Evolutionary conservation across 2,797 vertebrate genomes (phyloP).

Genomic region (Acipenser transmontanus): DNA sequence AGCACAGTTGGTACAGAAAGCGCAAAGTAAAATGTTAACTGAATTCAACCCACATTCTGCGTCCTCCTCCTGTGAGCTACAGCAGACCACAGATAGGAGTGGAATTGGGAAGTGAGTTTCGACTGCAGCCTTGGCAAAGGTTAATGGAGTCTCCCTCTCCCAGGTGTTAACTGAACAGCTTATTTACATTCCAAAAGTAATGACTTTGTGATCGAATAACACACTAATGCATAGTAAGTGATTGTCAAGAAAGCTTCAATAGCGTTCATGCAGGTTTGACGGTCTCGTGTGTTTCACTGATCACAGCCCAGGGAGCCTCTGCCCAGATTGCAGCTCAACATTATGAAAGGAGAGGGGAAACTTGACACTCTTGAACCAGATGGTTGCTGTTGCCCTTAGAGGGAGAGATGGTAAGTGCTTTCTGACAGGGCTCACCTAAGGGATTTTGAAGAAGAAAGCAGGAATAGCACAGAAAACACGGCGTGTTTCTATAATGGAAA

Average conservation of each 20-base stretch:
- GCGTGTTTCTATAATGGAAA: conserved; percentile 8
- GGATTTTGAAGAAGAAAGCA: conserved; percentile 9
- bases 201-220: conserved; percentile 1
- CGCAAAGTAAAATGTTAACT: too few relatives aligned
- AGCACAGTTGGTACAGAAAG: too few relatives aligned
- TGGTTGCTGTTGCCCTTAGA: conserved; percentile 16
- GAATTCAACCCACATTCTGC: too few relatives aligned
- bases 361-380: conserved; percentile 21
- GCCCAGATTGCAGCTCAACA: neutral
- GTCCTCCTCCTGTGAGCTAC: neutral
- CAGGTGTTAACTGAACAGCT: neutral
- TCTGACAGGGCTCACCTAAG: conserved; percentile 20
- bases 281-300: neutral
- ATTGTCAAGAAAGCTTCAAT: neutral
- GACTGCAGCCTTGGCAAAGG: neutral
- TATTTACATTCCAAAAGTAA: conserved; percentile 10
- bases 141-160: conserved; percentile 7
- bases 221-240: neutral
- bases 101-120: too few relatives aligned
- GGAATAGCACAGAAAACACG: conserved; percentile 6
- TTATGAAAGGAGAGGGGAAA: conserved; percentile 13
- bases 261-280: neutral
- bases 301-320: conserved; percentile 4
- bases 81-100: conserved; percentile 6
- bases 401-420: conserved; percentile 22